Percentiles rank a stretch among this genome's conserved stretches.
Evolutionary conservation across 2,888 invertebrate species (phyloP).

Genomic region (Auanema freiburgensis): DNA sequence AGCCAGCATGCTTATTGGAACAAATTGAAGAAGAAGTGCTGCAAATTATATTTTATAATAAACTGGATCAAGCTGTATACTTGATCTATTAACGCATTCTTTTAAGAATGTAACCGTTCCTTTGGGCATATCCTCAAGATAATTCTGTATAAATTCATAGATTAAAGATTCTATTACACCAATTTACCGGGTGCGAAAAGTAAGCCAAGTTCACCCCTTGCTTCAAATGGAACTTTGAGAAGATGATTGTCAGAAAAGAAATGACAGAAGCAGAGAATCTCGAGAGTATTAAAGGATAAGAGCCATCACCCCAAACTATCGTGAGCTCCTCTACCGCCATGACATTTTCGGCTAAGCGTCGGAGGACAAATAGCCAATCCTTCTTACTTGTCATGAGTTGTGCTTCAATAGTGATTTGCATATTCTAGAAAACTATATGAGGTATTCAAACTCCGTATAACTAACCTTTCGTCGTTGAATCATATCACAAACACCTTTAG

Average conservation of each 20-base stretch:
- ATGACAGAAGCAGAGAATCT: slow-evolving; percentile 22
- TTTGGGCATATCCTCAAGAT: slow-evolving; percentile 12
- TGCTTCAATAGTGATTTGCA: slow-evolving; percentile 1
- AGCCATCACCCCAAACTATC: neutral
- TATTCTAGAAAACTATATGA: neutral
- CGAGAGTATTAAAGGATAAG: slow-evolving; percentile 12
- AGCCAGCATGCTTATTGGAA: slow-evolving; percentile 6
- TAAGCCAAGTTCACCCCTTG: slow-evolving; percentile 4
- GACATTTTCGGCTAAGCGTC: neutral
- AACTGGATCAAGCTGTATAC: slow-evolving; percentile 3
- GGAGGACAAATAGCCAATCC: slow-evolving; percentile 9
- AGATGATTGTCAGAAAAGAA: slow-evolving; percentile 16
- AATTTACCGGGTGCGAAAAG: slow-evolving; percentile 8
- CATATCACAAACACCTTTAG: too few relatives aligned
- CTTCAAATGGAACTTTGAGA: slow-evolving; percentile 14
- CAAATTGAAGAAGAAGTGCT: slow-evolving; percentile 12
- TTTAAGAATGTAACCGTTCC: neutral
- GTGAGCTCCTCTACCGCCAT: neutral
- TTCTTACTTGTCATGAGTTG: neutral
- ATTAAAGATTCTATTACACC: neutral
- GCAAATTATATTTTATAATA: slow-evolving; percentile 1
- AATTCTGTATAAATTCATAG: slow-evolving; percentile 9
- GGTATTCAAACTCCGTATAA: too few relatives aligned
- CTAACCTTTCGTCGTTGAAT: too few relatives aligned
- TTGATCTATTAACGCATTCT: neutral